Evolutionary conservation across 2,888 invertebrate genomes (phyloP).

Genomic region (Epistrophe eligans): DNA sequence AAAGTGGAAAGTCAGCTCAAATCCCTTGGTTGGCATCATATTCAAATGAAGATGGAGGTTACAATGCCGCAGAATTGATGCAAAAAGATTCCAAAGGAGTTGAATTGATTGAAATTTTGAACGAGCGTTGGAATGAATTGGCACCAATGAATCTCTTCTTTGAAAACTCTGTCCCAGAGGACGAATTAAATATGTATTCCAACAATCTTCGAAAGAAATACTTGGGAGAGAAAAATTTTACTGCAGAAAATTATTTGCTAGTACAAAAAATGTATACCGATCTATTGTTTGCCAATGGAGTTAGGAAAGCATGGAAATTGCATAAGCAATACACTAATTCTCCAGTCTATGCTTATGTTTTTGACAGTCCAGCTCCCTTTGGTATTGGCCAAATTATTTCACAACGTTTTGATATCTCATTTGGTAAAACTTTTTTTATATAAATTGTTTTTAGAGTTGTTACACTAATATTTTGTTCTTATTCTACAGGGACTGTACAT

Average conservation of each 20-base stretch:
- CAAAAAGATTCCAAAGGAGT: slow-evolving; percentile 80
- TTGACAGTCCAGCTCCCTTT: slow-evolving; percentile 86
- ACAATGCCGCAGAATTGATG: slow-evolving; percentile 86
- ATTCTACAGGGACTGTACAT: slow-evolving; percentile 78
- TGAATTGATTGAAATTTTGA: slow-evolving; percentile 85
- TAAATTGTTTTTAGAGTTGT: neutral
- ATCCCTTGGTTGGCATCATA: slow-evolving; percentile 89
- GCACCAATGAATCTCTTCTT: slow-evolving; percentile 87
- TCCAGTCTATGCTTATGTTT: slow-evolving; percentile 88
- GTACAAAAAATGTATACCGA: slow-evolving; percentile 86
- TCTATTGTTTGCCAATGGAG: slow-evolving; percentile 86
- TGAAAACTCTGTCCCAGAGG: slow-evolving; percentile 85
- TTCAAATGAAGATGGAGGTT: slow-evolving; percentile 89
- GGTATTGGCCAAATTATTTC: slow-evolving; percentile 86
- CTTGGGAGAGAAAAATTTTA: slow-evolving; percentile 79
- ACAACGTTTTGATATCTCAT: slow-evolving; percentile 82
- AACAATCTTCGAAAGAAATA: slow-evolving; percentile 75
- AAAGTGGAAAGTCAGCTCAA: slow-evolving; percentile 86
- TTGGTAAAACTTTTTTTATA: slow-evolving; percentile 84
- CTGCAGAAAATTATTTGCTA: slow-evolving; percentile 83
- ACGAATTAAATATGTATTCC: slow-evolving; percentile 79
- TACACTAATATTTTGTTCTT: neutral
- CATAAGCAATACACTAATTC: slow-evolving; percentile 86
- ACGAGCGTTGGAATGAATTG: slow-evolving; percentile 85
- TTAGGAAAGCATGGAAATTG: slow-evolving; percentile 86